phyloP scores from a whole-genome alignment of 2,113 vertebrate genomes.

The Brevimyrus niger region DNA sequence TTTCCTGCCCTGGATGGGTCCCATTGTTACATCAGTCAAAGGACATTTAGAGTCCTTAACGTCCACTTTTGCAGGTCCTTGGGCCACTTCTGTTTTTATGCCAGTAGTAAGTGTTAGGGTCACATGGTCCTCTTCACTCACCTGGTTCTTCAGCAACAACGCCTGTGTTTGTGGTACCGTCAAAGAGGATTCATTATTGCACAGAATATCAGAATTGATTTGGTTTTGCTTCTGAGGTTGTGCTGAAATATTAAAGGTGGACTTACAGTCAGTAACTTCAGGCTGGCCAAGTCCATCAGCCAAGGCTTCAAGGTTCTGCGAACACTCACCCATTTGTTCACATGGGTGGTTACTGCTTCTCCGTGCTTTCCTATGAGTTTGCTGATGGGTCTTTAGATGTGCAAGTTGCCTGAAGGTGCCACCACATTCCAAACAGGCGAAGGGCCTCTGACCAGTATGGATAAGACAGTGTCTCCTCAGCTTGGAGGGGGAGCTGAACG shows the following conservation, averaged over 20 bases:
- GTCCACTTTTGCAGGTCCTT: neutral
- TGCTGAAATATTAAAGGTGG: neutral
- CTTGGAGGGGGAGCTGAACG: constrained; percentile 31
- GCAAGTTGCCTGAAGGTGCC: constrained; percentile 34
- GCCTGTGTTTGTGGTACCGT: neutral
- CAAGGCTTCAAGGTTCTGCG: neutral
- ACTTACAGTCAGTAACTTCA: neutral
- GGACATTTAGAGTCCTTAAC: constrained; percentile 9
- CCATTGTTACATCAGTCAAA: constrained; percentile 5
- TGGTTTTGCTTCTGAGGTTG: neutral
- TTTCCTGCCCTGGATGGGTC: constrained; percentile 26
- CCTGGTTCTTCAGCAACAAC: constrained; percentile 21
- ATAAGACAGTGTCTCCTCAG: constrained; percentile 35
- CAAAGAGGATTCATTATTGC: neutral
- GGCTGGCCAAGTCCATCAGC: neutral
- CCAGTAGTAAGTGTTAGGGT: neutral
- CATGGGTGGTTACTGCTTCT: neutral
- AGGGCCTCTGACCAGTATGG: constrained; percentile 39
- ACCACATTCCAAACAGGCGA: constrained; percentile 29
- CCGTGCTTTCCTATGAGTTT: constrained; percentile 16
- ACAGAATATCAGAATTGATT: neutral
- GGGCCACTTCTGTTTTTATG: constrained; percentile 9
- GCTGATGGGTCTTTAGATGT: constrained; percentile 35
- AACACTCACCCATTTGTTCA: neutral
- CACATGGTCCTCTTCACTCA: constrained; percentile 24